Evolutionary conservation across 2,888 invertebrate genomes (phyloP).

Genomic region (Dichetophora obliterata): DNA sequence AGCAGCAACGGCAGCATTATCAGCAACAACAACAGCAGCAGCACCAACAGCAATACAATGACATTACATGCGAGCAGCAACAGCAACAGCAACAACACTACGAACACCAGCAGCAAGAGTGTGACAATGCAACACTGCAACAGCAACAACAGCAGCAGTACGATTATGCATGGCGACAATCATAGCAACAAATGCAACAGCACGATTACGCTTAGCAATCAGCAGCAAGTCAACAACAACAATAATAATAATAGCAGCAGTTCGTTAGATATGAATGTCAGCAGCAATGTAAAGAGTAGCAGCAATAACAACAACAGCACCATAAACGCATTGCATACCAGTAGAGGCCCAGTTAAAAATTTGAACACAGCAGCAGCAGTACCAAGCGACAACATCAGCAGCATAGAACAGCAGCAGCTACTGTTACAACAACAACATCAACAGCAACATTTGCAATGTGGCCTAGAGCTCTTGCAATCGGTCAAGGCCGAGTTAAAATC

Average conservation of each 20-base stretch:
- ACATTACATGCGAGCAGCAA: constrained; percentile 43
- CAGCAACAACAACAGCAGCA: constrained; percentile 52
- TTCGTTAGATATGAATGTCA: constrained; percentile 47
- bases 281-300: constrained; percentile 50
- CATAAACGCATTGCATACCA: constrained; percentile 63
- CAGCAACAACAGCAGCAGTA: constrained; percentile 45
- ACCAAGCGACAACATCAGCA: neutral
- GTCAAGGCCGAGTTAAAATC: constrained; percentile 64
- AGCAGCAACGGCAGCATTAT: constrained; percentile 69
- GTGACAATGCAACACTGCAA: constrained; percentile 49
- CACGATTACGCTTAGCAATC: constrained; percentile 51
- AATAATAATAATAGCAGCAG: constrained; percentile 67
- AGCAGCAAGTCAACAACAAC: constrained; percentile 64
- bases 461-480: constrained; percentile 53
- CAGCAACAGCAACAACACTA: constrained; percentile 47
- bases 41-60: constrained; percentile 51
- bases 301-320: constrained; percentile 57
- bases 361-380: constrained; percentile 49
- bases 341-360: constrained; percentile 69
- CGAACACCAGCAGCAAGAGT: constrained; percentile 52
- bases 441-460: constrained; percentile 50
- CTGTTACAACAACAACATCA: constrained; percentile 49
- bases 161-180: constrained; percentile 40
- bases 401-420: constrained; percentile 49
- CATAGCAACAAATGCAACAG: constrained; percentile 49